Evolutionary conservation across 2,888 invertebrate genomes (phyloP).

Genomic region (Kuschelorhynchus macadamiae): DNA sequence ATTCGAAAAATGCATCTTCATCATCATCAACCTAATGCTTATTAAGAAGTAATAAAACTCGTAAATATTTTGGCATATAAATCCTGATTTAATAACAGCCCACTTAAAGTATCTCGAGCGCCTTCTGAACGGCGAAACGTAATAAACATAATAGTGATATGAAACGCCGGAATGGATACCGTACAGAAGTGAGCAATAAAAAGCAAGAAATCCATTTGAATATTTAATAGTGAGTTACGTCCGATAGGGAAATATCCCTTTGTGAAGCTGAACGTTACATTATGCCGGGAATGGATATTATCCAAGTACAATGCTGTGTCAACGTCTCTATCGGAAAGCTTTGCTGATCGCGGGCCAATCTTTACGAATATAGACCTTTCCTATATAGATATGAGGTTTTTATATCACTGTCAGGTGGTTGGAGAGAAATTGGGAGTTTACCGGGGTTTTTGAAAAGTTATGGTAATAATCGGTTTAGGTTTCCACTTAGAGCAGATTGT

Average conservation of each 20-base stretch:
- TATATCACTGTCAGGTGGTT: conserved; percentile 59
- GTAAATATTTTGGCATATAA: too few relatives aligned
- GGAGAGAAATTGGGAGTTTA: conserved; percentile 50
- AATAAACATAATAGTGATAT: conserved; percentile 51
- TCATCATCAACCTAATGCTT: too few relatives aligned
- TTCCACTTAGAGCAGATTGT: too few relatives aligned
- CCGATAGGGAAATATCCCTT: conserved; percentile 57
- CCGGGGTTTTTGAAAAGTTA: conserved; percentile 15
- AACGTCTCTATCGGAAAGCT: conserved; percentile 63
- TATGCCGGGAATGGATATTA: conserved; percentile 65
- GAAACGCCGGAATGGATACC: conserved; percentile 43
- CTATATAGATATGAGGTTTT: conserved; percentile 59
- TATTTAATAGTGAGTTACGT: conserved; percentile 59
- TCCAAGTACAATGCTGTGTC: conserved; percentile 66
- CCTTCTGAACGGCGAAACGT: conserved; percentile 31
- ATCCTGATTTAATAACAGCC: too few relatives aligned
- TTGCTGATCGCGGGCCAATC: conserved; percentile 64
- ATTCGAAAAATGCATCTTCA: too few relatives aligned
- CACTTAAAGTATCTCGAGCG: conserved; percentile 6
- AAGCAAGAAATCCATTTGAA: conserved; percentile 58
- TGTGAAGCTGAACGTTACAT: conserved; percentile 61
- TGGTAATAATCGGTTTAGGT: too few relatives aligned
- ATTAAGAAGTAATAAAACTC: too few relatives aligned
- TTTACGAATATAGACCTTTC: conserved; percentile 57
- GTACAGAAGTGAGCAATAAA: conserved; percentile 54